Evolutionary conservation across 2,888 invertebrate genomes (phyloP), one percentile per base, ranked within the genome.

Genomic region (Sarcophaga caerulescens): DNA sequence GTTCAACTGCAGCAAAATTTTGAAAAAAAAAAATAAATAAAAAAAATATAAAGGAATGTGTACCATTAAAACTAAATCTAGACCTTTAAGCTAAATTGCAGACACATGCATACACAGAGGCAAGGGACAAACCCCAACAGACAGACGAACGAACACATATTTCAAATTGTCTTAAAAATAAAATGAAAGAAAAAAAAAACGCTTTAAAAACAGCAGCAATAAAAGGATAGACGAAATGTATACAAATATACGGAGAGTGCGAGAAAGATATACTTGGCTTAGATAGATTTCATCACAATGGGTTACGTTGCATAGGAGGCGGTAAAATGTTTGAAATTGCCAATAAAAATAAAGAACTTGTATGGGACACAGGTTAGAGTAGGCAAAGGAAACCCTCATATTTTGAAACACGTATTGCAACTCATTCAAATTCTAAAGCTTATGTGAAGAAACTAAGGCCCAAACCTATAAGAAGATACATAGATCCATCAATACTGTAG

Each of bases 21-120:
- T n/a, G 19, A 19, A n/a, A 63, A 59, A 25, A 35, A 35, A 25
- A 59, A 12, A 63, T 4, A 44, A n/a, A 19, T 1, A 68, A 19
- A 74, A 21, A 47, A 23, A 12, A 65, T 52, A 63, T 8, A 25
- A 60, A 0, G 21, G 10, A 60, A 21, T 19, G 19, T 60, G 3
- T 6, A 19, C 21, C 21, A 62, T 73, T 45, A 66, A 59, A 62
- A 4, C 14, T 44, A 45, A 81, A 66, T 66, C 12, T 81, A 69
- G 25, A 65, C 52, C 75, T 63, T 57, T 44, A 70, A 81, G 81
- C 81, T 62, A 63, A 75, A 69, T 69, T 17, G 3, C 63, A 79
- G 60, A 44, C 59, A 60, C 21, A 19, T 44, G 3, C 35, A 17
- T 45, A 11, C 35, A 25, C 0, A 35, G 35, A 1, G 14, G 12